A percentile compares a stretch with the other conserved stretches of the same genome.
phyloP scores from a whole-genome alignment of 2,113 vertebrate species.

The Lophius piscatorius region DNA sequence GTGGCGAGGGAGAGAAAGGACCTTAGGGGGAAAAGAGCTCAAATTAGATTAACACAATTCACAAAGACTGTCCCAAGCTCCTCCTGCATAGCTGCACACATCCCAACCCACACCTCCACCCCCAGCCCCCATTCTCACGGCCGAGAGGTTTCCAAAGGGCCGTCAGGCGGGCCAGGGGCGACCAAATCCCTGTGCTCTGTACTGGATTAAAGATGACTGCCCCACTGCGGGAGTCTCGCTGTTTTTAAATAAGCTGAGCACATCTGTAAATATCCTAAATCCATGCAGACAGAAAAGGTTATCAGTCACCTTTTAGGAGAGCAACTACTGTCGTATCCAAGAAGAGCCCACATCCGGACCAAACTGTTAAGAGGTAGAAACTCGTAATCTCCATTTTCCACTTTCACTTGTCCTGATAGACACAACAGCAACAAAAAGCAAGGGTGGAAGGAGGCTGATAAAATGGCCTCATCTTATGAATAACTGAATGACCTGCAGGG shows the following conservation, averaged over 20 bases:
- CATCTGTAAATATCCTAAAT: slow-evolving; percentile 74
- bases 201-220: slow-evolving; percentile 74
- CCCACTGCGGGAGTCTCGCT: slow-evolving; percentile 28
- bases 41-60: slow-evolving; percentile 82
- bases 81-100: slow-evolving; percentile 69
- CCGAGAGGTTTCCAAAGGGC: slow-evolving; percentile 76
- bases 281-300: slow-evolving; percentile 32
- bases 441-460: slow-evolving; percentile 59
- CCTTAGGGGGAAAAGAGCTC: slow-evolving; percentile 70
- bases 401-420: slow-evolving; percentile 50
- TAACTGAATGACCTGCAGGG: slow-evolving; percentile 73
- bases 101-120: slow-evolving; percentile 70
- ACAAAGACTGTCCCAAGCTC: slow-evolving; percentile 76
- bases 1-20: slow-evolving; percentile 43
- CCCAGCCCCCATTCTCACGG: slow-evolving; percentile 72
- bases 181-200: slow-evolving; percentile 73
- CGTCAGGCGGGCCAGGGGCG: slow-evolving; percentile 66
- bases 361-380: slow-evolving; percentile 9
- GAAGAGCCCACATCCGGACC: background rate
- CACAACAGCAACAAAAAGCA: slow-evolving; percentile 47
- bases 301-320: slow-evolving; percentile 25
- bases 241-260: slow-evolving; percentile 59
- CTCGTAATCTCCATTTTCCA: slow-evolving; percentile 36
- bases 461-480: slow-evolving; percentile 70
- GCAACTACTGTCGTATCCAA: background rate